Conservation (phyloP, 2,113 vertebrate species). For the Condylura cristata region DNA sequence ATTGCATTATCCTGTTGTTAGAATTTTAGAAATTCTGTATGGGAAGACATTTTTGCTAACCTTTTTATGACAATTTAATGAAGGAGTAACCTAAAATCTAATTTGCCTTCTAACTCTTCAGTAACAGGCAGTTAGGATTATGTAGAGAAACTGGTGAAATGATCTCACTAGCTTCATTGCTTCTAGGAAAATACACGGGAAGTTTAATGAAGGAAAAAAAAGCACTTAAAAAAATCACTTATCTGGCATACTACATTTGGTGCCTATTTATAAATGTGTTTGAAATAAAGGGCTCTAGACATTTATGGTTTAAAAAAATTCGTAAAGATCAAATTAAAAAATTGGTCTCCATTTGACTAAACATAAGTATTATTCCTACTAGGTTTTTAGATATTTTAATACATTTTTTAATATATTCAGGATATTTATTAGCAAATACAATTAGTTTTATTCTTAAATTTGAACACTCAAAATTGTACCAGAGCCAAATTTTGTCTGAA, state of each 20-base stretch:
- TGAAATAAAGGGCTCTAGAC: neutral
- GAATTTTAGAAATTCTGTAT: neutral
- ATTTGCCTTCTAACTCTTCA: constrained; percentile 10
- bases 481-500: neutral
- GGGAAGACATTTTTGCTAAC: constrained; percentile 6
- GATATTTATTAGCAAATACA: constrained; percentile 17
- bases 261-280: neutral
- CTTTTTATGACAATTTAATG: neutral
- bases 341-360: neutral
- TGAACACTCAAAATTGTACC: constrained; percentile 25
- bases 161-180: constrained; percentile 25
- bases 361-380: neutral
- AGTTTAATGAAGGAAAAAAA: constrained; percentile 50
- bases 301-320: neutral
- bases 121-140: constrained; percentile 37
- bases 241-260: neutral
- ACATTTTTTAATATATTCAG: neutral
- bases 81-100: constrained; percentile 39
- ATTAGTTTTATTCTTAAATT: constrained; percentile 46
- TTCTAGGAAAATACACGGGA: constrained; percentile 33
- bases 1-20: neutral
- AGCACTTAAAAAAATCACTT: neutral
- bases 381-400: constrained; percentile 3
- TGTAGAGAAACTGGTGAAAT: constrained; percentile 32
- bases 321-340: neutral